phyloP scores from a whole-genome alignment of 2,113 vertebrate genomes.

The Melanerpes formicivorus region DNA sequence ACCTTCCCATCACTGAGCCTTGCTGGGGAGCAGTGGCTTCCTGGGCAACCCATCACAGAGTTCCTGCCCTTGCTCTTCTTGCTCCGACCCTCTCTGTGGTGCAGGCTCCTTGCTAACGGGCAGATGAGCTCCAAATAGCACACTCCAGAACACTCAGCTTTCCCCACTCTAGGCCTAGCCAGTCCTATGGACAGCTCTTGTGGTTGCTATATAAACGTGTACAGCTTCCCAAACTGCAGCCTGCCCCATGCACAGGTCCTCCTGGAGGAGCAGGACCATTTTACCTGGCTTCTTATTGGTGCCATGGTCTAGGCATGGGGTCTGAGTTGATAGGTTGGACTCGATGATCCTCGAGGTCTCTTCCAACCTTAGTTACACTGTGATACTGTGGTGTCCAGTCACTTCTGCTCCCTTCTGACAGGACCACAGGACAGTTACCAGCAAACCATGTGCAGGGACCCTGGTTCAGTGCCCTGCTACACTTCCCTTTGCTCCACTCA shows the following conservation, averaged over 20 bases:
- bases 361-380: too few species aligned
- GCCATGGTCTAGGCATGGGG: too few species aligned
- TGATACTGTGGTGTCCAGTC: neutral
- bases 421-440: neutral
- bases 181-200: neutral
- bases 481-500: neutral
- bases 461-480: neutral
- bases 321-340: too few species aligned
- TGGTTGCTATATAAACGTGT: neutral
- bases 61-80: neutral
- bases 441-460: accelerated
- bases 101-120: neutral
- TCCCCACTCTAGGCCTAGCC: neutral
- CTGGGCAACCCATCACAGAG: neutral
- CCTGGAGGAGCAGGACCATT: neutral
- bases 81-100: neutral
- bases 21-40: accelerated
- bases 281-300: neutral
- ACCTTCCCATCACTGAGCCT: neutral
- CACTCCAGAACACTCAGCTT: neutral
- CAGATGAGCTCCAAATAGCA: neutral
- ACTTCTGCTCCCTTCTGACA: neutral
- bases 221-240: neutral
- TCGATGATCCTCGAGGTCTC: too few species aligned
- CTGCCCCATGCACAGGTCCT: accelerated